Evolutionary conservation across 2,113 vertebrate species (phyloP).

Genomic region (Anseranas semipalmata): DNA sequence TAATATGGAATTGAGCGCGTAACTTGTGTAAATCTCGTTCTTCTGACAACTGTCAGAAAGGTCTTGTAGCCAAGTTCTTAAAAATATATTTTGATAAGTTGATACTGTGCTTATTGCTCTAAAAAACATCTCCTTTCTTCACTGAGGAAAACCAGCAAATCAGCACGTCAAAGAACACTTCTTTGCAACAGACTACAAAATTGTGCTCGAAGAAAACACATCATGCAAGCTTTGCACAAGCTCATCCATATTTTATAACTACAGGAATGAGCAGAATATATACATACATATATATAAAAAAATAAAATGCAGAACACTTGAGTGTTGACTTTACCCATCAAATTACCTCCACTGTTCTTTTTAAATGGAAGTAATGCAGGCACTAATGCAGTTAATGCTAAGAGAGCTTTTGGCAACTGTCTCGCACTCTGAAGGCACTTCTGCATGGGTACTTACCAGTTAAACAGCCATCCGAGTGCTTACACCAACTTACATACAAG

Average conservation of each 20-base stretch:
- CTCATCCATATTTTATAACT: conserved; percentile 13
- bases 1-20: not conserved
- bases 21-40: not conserved
- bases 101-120: not conserved
- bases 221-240: not conserved
- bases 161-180: not conserved
- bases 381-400: not conserved
- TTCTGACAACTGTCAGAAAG: not conserved
- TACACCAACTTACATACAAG: not conserved
- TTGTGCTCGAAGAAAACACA: not conserved
- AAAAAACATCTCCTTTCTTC: not conserved
- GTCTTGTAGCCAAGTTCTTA: not conserved
- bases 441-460: not conserved
- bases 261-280: not conserved
- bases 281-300: no score
- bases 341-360: not conserved
- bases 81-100: not conserved
- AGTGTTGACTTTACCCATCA: not conserved
- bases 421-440: not conserved
- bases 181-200: conserved; percentile 11
- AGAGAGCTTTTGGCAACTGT: not conserved
- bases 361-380: not conserved
- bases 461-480: not conserved
- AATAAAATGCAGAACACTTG: not conserved
- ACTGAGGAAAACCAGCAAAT: not conserved